Base-by-base conservation (phyloP, 1,140 invertebrate species). In the Lerema accius region DNA sequence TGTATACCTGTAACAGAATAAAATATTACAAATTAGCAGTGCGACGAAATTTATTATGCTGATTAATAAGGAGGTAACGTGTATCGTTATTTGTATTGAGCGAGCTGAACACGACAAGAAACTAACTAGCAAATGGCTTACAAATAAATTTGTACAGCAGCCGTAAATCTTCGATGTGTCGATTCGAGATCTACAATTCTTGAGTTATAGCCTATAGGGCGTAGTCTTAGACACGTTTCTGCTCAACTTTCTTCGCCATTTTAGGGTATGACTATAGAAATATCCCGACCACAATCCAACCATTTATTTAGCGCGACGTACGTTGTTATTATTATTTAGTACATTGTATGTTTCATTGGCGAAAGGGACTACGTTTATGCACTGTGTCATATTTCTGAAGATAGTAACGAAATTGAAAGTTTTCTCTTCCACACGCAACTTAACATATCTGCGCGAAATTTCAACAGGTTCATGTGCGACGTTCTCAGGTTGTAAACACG, bases 211-310 rank as follows among this genome's bases (percentile, higher is more conserved):
- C 72, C 78, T 75, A 69, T 60, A 58, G 68, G 68, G 65, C 69
- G 74, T 71, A 65, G 74, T 71, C 58, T 63, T 45, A n/a, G 40
- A 69, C 66, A 69, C 71, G 78, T 79, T 80, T 76, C 71, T 72
- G 69, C 65, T 56, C 74, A 73, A 84, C 85, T 88, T 88, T 88
- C 85, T 71, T 86, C 63, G 59, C 85, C 81, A 73, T 81, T 80
- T 86, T 80, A 79, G 83, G 83, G 39, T 59, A 62, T 78, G 76
- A 70, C 72, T 70, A 67, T 71, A 78, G 76, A 75, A 73, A 75
- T 78, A 72, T 68, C 58, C 56, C 37, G 37, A 55, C 35, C 19
- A 63, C 64, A 66, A 55, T 58, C 55, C n/a, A 35, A 58, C 15
- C 55, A 40, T 56, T 56, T 46, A 46, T 37, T 58, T 58, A 58